Base-by-base conservation (phyloP, 2,797 vertebrate genomes). In the Phoeniculus purpureus region DNA sequence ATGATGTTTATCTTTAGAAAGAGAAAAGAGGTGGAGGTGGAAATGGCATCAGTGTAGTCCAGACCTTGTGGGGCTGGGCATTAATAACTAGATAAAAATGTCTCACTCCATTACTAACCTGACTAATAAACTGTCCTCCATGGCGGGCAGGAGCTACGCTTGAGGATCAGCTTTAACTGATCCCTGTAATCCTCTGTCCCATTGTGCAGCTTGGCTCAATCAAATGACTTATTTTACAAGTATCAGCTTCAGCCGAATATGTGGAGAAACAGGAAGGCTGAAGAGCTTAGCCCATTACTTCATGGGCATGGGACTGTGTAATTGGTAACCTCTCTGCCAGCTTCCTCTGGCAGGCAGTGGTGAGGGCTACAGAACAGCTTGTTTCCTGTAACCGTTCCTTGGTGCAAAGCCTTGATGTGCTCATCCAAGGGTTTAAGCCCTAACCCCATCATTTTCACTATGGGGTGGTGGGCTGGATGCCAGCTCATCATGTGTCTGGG, bases 391-490 rank as follows among this genome's bases (percentile, higher is more conserved):
- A 59, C 70, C 20, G 1, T 80, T 93, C 43, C 54, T 92, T 43
- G 55, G 56, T 87, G 70, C n/a, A 91, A 75, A 85, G 59, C 52
- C 52, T 48, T 62, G 40, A 34, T 75, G 45, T 66, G 70, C 59
- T 94, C 51, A 51, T 90, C 23, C 50, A 51, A 56, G 66, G 9
- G 15, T 92, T 93, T 74, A 48, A 66, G 55, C 75, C 76, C 48
- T 83, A 34, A 85, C 87, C 15, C 84, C 74, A 3, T 83, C 76
- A 89, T 92, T 90, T 92, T 78, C 48, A 55, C 61, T 21, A 23
- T 29, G 7, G 67, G 70, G 29, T 65, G 82, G 73, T 67, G 54
- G 84, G 47, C 87, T 73, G 16, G 32, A 31, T 73, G 70, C 66
- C 82, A 73, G 76, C 70, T 89, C 66, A 58, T 65, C 66, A 54